These are phyloP conservation scores for Lymantria monacha DNA, from an alignment of 2,888 invertebrate species.

Conservation along the genomic window DNA sequence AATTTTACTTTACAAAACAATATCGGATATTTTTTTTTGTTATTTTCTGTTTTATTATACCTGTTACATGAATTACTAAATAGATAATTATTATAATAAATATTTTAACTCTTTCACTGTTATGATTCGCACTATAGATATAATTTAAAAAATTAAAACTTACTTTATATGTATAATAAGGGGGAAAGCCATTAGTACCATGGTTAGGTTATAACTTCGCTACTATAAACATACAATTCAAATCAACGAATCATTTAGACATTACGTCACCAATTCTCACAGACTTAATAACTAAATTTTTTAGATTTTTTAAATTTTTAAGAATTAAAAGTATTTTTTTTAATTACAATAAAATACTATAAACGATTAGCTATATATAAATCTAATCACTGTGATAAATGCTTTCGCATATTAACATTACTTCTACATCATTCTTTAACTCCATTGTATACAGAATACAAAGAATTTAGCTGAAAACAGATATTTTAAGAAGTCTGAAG, in stretches of 20 bases:
- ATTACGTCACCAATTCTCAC: slow-evolving; percentile 42
- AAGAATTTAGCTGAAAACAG: slow-evolving; percentile 18
- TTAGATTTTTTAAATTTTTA: slow-evolving; percentile 42
- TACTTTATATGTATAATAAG: no score
- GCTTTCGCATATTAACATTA: slow-evolving; percentile 33
- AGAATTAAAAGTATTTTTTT: slow-evolving; percentile 36
- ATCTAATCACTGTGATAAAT: slow-evolving; percentile 40
- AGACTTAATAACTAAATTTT: slow-evolving; percentile 45
- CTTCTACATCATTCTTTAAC: slow-evolving; percentile 16
- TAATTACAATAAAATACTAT: slow-evolving; percentile 44
- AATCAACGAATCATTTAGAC: slow-evolving; percentile 30
- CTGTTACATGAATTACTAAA: slow-evolving; percentile 28
- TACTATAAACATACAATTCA: slow-evolving; percentile 29
- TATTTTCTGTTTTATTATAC: slow-evolving; percentile 28
- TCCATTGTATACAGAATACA: slow-evolving; percentile 24
- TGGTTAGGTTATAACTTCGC: slow-evolving; percentile 29
- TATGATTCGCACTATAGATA: no score
- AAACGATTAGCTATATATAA: slow-evolving; percentile 35
- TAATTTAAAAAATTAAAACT: no score
- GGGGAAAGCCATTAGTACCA: slow-evolving; percentile 31
- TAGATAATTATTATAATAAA: slow-evolving; percentile 16
- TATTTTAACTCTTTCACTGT: slow-evolving; percentile 15
- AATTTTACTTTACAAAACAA: slow-evolving; percentile 11
- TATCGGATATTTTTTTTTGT: slow-evolving; percentile 24
- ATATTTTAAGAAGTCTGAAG: background rate